Evolutionary conservation across 2,113 vertebrate genomes (phyloP), one percentile per base, ranked within the genome.

Genomic region (Pogonocichla stellata): DNA sequence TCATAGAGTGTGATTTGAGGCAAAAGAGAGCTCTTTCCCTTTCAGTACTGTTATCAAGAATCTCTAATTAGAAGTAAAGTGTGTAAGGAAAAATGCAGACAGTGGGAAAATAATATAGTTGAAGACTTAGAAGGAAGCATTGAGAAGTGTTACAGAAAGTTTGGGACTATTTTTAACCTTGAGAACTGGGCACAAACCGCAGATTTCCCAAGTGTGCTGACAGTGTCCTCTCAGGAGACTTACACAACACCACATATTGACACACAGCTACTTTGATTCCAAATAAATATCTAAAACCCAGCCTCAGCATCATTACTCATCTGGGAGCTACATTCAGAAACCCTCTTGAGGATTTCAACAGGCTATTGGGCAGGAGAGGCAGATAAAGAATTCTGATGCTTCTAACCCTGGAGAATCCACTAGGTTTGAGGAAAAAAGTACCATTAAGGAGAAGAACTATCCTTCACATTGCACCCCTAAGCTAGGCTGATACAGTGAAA

Each of bases 371-470:
- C 54, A 88, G 71, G 31, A 93, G 81, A 94, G 42, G 74, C 64
- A 73, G 78, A 87, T 88, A 86, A 95, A 91, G 78, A 94, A 94
- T 70, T 77, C 79, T 90, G 87, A 94, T 93, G 38, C 71, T 95
- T 95, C 87, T 64, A 86, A 88, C 79, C 40, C 74, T 90, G 56
- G 51, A 96, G 71, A 96, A 77, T 56, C 85, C 67, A 91, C 88
- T 38, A 54, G 36, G 47, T 80, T 62, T 94, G 71, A 80, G 70
- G 4, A 18, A 1, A 29, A 88, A 91, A 88, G 36, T 26, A 22
- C 28, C 86, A 34, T 91, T 91, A 91, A 80, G 78, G 36, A 71
- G 47, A 92, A 87, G 50, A 92, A n/a, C 34, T 83, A 92, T 93
- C 79, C 64, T 84, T 92, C 94, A 92, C 43, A 66, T 78, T 31